phyloP scores from a whole-genome alignment of 2,113 vertebrate species.

The Eurystomus gularis region DNA sequence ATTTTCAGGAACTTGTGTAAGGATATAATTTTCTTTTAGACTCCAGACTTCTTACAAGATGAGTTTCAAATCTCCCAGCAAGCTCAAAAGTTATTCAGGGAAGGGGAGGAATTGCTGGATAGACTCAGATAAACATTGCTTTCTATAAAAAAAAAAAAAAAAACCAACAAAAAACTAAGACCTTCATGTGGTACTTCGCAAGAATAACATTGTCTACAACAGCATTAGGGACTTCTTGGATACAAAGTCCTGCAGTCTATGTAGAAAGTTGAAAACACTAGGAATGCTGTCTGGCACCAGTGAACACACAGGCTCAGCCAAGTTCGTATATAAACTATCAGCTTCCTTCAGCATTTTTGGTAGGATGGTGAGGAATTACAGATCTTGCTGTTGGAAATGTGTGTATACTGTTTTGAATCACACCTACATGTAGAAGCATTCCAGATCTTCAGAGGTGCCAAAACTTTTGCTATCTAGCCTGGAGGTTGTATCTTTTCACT shows the following conservation, averaged over 20 bases:
- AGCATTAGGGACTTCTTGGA: background rate
- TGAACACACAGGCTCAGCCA: background rate
- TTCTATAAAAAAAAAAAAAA: background rate
- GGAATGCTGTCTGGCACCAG: background rate
- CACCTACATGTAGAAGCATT: conserved; percentile 54
- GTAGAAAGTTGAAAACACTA: background rate
- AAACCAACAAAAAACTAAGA: background rate
- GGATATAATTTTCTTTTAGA: background rate
- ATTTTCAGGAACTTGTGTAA: conserved; percentile 54
- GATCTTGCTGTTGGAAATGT: conserved; percentile 53
- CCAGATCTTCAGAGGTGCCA: conserved; percentile 48
- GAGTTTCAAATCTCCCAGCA: background rate
- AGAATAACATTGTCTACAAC: background rate
- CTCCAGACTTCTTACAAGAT: background rate
- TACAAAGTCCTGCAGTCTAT: background rate
- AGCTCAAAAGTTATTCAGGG: background rate
- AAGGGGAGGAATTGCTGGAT: too few species aligned
- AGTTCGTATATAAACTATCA: background rate
- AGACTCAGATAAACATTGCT: background rate
- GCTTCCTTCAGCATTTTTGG: conserved; percentile 16
- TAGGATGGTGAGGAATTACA: conserved; percentile 59
- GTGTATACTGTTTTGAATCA: conserved; percentile 54
- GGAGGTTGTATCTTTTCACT: background rate
- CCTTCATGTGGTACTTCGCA: background rate
- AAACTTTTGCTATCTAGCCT: conserved; percentile 1